Evolutionary conservation across 2,113 vertebrate genomes (phyloP), one percentile per base, ranked within the genome.

Genomic region (Myotis yumanensis): DNA sequence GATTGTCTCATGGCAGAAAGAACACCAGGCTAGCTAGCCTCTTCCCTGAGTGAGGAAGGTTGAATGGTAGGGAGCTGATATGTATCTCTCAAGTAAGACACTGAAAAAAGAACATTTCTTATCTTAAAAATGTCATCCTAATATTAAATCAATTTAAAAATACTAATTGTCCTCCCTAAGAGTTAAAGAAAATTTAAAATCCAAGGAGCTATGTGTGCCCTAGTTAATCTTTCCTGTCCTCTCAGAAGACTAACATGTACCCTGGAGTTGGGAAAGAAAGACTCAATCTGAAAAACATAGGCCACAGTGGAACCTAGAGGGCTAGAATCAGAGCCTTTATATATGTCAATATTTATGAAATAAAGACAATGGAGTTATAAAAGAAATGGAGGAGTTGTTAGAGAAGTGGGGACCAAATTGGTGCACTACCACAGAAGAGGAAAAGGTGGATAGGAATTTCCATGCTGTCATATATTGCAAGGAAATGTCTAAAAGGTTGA

Each of bases 111-210:
- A 9, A 59, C n/a, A 89, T 15, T 40, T 79, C 6, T n/a, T 76
- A 28, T 30, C 59, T 84, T 87, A 62, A 84, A 95, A 75, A 90
- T 64, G 30, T 20, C 22, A 69, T 80, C 8, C 15, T 75, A 88
- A 32, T 92, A 32, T 62, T 43, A 8, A 83, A 72, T 84, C 32
- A 86, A 80, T 82, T 54, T 86, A 76, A 76, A 86, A 90, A 83
- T 32, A 22, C 57, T 75, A 32, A 76, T 57, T 81, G 22, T 72
- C 20, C 4, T 91, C 2, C 17, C 1, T 1, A 30, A 43, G 20
- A 66, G 35, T 77, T 14, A 69, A 32, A 12, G 28, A 37, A 82
- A 87, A 59, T 69, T 35, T 91, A 8, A 62, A 84, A 73, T 46
- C 32, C 54, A 80, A 90, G 14, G 43, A 35, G 1, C 30, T 28